phyloP scores from a whole-genome alignment of 1,140 invertebrate species.

The Phthorimaea operculella region DNA sequence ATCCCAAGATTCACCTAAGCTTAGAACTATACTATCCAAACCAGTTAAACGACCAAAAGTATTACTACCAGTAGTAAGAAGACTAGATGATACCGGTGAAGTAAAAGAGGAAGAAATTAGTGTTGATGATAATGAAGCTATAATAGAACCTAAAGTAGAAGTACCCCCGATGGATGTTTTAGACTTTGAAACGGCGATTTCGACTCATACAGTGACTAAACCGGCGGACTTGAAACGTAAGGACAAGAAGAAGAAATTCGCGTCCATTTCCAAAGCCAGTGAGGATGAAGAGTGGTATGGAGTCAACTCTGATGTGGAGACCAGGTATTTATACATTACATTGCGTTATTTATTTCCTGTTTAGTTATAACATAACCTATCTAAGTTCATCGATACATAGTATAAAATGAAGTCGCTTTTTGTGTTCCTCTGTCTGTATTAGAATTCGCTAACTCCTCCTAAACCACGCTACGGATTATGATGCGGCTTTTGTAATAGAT shows the following conservation, averaged over 20 bases:
- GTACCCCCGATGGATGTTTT: slow-evolving; percentile 14
- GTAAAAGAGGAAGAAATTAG: neutral
- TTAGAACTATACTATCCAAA: slow-evolving; percentile 43
- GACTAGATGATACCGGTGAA: slow-evolving; percentile 18
- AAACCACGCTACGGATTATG: too few species aligned
- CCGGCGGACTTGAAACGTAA: slow-evolving; percentile 18
- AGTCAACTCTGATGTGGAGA: slow-evolving; percentile 50
- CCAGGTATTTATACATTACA: slow-evolving; percentile 20
- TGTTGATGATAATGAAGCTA: neutral
- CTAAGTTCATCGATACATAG: too few species aligned
- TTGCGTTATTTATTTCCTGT: too few species aligned
- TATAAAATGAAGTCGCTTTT: too few species aligned
- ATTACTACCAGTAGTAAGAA: slow-evolving; percentile 38
- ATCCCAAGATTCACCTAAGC: slow-evolving; percentile 49
- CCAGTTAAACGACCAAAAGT: slow-evolving; percentile 50
- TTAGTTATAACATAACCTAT: too few species aligned
- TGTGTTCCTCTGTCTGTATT: too few species aligned
- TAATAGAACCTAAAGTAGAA: slow-evolving; percentile 10
- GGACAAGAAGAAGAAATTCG: slow-evolving; percentile 32
- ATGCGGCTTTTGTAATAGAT: too few species aligned
- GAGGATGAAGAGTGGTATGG: slow-evolving; percentile 37
- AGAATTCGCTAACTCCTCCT: too few species aligned
- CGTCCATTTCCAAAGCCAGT: slow-evolving; percentile 22
- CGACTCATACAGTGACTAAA: slow-evolving; percentile 49
- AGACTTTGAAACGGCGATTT: slow-evolving; percentile 50